Conservation (phyloP, 1,140 invertebrate genomes). For the Drosophila trapezifrons region DNA sequence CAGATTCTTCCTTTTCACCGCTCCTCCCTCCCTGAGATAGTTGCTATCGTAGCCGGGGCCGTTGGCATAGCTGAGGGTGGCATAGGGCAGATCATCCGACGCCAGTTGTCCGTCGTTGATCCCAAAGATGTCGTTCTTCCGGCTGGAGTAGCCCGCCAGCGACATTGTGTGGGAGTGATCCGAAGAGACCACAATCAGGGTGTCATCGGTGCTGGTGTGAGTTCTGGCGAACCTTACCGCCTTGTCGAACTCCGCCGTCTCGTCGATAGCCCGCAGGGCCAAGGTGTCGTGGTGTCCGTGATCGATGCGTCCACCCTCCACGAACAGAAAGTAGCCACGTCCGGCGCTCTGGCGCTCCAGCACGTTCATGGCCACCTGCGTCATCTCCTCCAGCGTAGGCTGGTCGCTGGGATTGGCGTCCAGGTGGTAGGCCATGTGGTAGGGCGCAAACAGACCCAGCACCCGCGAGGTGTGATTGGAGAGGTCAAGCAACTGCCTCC, state of each 20-base stretch:
- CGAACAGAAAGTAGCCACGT: conserved; percentile 88
- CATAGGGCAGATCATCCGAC: conserved; percentile 85
- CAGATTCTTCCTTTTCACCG: conserved; percentile 63
- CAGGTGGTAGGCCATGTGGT: conserved; percentile 86
- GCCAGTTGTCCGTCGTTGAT: conserved; percentile 69
- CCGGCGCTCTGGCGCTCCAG: conserved; percentile 88
- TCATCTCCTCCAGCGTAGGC: conserved; percentile 92
- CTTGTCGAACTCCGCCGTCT: conserved; percentile 89
- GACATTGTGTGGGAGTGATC: conserved; percentile 90
- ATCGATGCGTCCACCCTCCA: conserved; percentile 90
- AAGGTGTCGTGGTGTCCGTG: conserved; percentile 89
- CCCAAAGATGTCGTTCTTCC: conserved; percentile 89
- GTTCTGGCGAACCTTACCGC: conserved; percentile 87
- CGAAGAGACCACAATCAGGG: conserved; percentile 88
- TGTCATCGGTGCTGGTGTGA: conserved; percentile 87
- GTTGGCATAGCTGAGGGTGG: conserved; percentile 88
- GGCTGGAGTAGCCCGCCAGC: conserved; percentile 88
- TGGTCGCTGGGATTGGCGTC: conserved; percentile 86
- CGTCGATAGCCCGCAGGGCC: conserved; percentile 88
- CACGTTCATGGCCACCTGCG: conserved; percentile 88
- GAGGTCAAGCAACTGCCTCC: conserved; percentile 84
- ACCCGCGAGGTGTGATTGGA: conserved; percentile 84
- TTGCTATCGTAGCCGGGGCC: conserved; percentile 86
- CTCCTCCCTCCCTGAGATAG: conserved; percentile 47
- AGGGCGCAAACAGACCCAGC: conserved; percentile 85